Conservation (phyloP, 2,113 vertebrate genomes). For the Catharus fuscescens region DNA sequence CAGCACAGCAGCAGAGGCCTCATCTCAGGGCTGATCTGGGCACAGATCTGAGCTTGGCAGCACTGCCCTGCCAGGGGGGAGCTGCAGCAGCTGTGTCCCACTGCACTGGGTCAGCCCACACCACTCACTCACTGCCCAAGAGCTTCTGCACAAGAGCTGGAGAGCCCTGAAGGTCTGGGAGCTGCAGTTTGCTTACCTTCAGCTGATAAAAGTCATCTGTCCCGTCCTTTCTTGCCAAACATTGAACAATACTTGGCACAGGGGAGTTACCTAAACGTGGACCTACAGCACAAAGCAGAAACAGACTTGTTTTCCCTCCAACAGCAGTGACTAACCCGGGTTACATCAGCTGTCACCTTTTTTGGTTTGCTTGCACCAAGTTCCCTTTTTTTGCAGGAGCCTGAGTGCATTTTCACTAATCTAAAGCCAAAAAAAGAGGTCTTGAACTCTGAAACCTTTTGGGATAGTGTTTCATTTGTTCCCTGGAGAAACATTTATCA, state of each 20-base stretch:
- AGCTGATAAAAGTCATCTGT: conserved; percentile 99
- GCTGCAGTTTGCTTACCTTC: conserved; percentile 83
- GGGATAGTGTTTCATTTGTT: not conserved
- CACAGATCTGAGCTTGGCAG: not conserved
- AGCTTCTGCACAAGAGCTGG: not conserved
- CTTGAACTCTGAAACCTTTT: not conserved
- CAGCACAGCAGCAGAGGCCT: not conserved
- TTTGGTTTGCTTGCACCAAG: not conserved
- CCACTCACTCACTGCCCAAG: not conserved
- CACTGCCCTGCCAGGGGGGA: not conserved
- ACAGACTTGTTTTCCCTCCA: conserved; percentile 42
- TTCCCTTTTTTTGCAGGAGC: not conserved
- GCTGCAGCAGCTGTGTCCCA: not conserved
- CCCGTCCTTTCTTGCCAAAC: conserved; percentile 96
- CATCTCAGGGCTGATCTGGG: not conserved
- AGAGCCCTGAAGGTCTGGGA: not conserved
- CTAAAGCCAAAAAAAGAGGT: not conserved
- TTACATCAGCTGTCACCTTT: conserved; percentile 22
- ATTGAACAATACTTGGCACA: conserved; percentile 98
- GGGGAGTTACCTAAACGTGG: conserved; percentile 97
- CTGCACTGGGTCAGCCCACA: not conserved
- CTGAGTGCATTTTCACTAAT: not conserved
- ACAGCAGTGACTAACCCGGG: not conserved
- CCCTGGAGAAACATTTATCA: not conserved
- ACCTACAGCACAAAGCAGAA: conserved; percentile 78